A percentile compares a stretch with the other conserved stretches of the same genome.
Evolutionary conservation across 2,797 vertebrate genomes (phyloP).

Genomic region (Melanotaenia maccullochi): DNA sequence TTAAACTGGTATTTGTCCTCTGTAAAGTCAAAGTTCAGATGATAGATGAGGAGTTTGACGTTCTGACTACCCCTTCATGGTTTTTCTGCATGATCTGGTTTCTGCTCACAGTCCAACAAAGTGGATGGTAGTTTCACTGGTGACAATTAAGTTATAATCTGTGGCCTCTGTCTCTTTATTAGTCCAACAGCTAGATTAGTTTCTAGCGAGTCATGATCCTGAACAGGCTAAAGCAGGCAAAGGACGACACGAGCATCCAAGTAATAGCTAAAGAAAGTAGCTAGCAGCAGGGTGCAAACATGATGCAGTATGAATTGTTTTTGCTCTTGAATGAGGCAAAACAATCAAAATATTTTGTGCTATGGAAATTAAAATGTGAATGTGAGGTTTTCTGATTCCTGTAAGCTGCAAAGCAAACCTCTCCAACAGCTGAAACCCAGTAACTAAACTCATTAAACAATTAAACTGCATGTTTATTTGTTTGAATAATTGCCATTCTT

Average conservation of each 20-base stretch:
- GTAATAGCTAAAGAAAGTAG: not conserved
- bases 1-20: too few species aligned
- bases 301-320: not conserved
- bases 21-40: too few species aligned
- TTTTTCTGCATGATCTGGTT: too few species aligned
- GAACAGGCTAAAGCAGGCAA: not conserved
- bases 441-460: constrained; percentile 36
- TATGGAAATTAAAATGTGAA: not conserved
- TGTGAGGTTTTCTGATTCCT: not conserved
- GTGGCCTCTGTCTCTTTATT: too few species aligned
- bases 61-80: too few species aligned
- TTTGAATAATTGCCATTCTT: constrained; percentile 63
- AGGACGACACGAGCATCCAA: not conserved
- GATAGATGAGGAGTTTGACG: too few species aligned
- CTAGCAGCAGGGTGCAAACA: not conserved
- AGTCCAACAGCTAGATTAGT: too few species aligned
- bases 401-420: constrained; percentile 2
- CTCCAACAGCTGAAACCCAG: constrained; percentile 12
- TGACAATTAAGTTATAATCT: too few species aligned
- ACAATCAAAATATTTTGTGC: not conserved
- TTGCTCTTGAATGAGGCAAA: not conserved
- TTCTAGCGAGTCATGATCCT: not conserved
- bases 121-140: too few species aligned
- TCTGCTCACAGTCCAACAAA: too few species aligned
- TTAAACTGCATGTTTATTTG: constrained; percentile 60